Conservation (phyloP, 2,888 invertebrate genomes). For the Stenolophus ochropezus region DNA sequence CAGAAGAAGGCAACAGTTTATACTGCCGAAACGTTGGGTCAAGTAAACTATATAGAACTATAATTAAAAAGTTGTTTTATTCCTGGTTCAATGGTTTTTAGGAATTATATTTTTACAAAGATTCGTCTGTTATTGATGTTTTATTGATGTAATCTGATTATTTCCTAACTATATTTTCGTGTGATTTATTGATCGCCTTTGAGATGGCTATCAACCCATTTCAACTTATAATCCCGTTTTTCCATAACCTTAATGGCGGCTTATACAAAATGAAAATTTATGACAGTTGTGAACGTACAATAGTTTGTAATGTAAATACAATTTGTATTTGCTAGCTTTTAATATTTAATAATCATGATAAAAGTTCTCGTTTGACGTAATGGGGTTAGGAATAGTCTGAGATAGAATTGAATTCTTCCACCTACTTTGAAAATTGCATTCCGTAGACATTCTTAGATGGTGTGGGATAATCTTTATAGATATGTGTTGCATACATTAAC, state of each 20-base stretch:
- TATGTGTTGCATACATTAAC: not conserved
- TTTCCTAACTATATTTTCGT: too few species aligned
- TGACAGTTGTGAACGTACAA: not conserved
- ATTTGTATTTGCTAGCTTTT: constrained; percentile 1
- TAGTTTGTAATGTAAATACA: not conserved
- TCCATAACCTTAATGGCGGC: not conserved
- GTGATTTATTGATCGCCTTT: too few species aligned
- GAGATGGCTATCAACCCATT: too few species aligned
- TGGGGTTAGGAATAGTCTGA: not conserved
- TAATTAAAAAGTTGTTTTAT: too few species aligned
- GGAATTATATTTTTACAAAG: too few species aligned
- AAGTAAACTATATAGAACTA: too few species aligned
- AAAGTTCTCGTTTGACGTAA: not conserved
- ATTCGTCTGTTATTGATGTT: too few species aligned
- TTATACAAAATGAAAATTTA: not conserved
- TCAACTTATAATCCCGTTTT: too few species aligned
- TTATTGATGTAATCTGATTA: too few species aligned
- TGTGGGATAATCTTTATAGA: not conserved
- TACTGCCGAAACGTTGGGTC: too few species aligned
- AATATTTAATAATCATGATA: constrained; percentile 14
- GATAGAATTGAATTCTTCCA: not conserved
- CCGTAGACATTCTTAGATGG: not conserved
- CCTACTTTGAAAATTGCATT: constrained; percentile 4
- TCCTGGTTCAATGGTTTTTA: too few species aligned
- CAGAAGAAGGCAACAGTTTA: too few species aligned